A percentile compares a stretch with the other conserved stretches of the same genome.
phyloP scores from a whole-genome alignment of 2,797 vertebrate species.

The Rhyacichthys aspro region DNA sequence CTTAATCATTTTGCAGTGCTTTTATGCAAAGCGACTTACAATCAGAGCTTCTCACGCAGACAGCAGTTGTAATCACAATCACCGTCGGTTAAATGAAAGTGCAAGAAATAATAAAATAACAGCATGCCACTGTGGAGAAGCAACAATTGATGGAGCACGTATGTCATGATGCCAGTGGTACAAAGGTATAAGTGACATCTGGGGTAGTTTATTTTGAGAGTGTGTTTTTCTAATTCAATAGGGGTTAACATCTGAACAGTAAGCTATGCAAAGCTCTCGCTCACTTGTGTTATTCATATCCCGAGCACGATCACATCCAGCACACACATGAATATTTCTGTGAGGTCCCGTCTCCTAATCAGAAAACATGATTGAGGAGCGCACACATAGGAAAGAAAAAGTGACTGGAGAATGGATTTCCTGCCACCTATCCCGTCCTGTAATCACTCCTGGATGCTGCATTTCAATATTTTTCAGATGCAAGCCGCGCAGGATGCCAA shows the following conservation, averaged over 20 bases:
- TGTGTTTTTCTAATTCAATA: slow-evolving; percentile 41
- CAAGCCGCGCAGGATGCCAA: slow-evolving; percentile 17
- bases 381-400: slow-evolving; percentile 17
- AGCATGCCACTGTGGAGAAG: slow-evolving; percentile 7
- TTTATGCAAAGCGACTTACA: slow-evolving; percentile 46
- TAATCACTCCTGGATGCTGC: slow-evolving; percentile 40
- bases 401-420: slow-evolving; percentile 27
- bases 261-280: slow-evolving; percentile 45
- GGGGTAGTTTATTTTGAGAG: too few species aligned
- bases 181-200: too few species aligned
- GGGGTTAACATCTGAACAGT: slow-evolving; percentile 27
- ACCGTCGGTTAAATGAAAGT: slow-evolving; percentile 36
- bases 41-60: slow-evolving; percentile 38
- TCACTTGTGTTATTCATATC: slow-evolving; percentile 39
- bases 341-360: slow-evolving; percentile 25
- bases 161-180: slow-evolving; percentile 31
- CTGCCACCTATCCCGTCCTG: slow-evolving; percentile 30
- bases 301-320: slow-evolving; percentile 31
- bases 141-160: slow-evolving; percentile 25
- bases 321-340: slow-evolving; percentile 39
- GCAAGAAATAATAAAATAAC: slow-evolving; percentile 27
- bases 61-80: slow-evolving; percentile 43
- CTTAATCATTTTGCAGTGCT: slow-evolving; percentile 35
- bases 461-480: slow-evolving; percentile 26
- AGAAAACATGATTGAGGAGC: slow-evolving; percentile 56